Percentiles rank a stretch among this genome's conserved stretches.
phyloP scores from a whole-genome alignment of 2,888 invertebrate genomes.

The Psococerastis gibbosa region DNA sequence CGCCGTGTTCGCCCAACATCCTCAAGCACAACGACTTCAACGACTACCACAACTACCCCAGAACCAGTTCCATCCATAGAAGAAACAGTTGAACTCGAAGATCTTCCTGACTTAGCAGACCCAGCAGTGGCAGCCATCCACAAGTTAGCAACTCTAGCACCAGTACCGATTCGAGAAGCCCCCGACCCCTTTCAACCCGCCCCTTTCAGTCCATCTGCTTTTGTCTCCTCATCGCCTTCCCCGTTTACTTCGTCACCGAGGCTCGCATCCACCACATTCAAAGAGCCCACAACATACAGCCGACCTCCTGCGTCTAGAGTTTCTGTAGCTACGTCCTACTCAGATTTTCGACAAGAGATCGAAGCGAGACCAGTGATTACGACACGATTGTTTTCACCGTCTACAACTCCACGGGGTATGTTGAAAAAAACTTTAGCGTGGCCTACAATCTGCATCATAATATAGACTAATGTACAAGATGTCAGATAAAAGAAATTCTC shows the following conservation, averaged over 20 bases:
- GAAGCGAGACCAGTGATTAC: neutral
- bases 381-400: neutral
- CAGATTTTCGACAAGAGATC: neutral
- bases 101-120: constrained; percentile 20
- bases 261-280: constrained; percentile 15
- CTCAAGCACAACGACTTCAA: constrained; percentile 18
- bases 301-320: constrained; percentile 19
- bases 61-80: constrained; percentile 12
- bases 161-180: constrained; percentile 3
- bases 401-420: neutral
- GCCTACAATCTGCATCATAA: too few species aligned
- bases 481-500: too few species aligned
- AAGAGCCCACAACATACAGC: constrained; percentile 18
- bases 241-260: neutral
- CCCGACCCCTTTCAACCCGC: constrained; percentile 14
- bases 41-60: constrained; percentile 16
- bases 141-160: constrained; percentile 19
- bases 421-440: too few species aligned
- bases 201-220: neutral
- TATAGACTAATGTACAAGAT: too few species aligned
- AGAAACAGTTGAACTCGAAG: constrained; percentile 14
- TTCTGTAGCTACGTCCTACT: constrained; percentile 15
- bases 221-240: neutral
- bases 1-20: constrained; percentile 22
- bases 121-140: constrained; percentile 21